A percentile compares a stretch with the other conserved stretches of the same genome.
Evolutionary conservation across 1,140 invertebrate species (phyloP).

Genomic region (Fragariocoptes setiger): DNA sequence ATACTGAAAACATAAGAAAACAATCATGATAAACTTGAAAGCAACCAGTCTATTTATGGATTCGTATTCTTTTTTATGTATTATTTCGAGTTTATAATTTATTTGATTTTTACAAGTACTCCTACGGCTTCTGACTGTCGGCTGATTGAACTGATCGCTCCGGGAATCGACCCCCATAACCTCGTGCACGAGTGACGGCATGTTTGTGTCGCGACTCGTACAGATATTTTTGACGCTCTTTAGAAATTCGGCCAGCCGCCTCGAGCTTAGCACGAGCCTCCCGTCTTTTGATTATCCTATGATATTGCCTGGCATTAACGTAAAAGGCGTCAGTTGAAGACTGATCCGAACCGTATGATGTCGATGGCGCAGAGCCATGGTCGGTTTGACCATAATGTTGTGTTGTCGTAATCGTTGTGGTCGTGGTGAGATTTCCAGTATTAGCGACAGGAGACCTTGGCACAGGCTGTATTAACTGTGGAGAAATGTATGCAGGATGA

Average conservation of each 20-base stretch:
- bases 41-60: background rate
- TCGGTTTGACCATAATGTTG: too few species aligned
- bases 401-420: too few species aligned
- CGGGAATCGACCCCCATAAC: constrained; percentile 83
- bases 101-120: too few species aligned
- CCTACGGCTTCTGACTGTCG: too few species aligned
- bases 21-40: background rate
- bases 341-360: too few species aligned
- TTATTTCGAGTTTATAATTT: too few species aligned
- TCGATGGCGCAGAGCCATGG: too few species aligned
- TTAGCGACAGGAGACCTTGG: too few species aligned
- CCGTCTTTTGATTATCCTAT: constrained; percentile 55
- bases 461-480: too few species aligned
- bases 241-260: constrained; percentile 72
- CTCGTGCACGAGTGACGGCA: constrained; percentile 82
- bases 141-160: too few species aligned
- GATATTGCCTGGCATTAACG: constrained; percentile 95
- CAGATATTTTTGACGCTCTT: constrained; percentile 92
- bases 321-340: constrained; percentile 85
- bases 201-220: constrained; percentile 89
- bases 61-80: background rate
- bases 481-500: too few species aligned
- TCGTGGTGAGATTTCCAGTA: too few species aligned
- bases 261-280: constrained; percentile 65
- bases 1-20: constrained; percentile 1